Base-by-base conservation (phyloP, 2,888 invertebrate genomes). In the Cataglyphis cursor region DNA sequence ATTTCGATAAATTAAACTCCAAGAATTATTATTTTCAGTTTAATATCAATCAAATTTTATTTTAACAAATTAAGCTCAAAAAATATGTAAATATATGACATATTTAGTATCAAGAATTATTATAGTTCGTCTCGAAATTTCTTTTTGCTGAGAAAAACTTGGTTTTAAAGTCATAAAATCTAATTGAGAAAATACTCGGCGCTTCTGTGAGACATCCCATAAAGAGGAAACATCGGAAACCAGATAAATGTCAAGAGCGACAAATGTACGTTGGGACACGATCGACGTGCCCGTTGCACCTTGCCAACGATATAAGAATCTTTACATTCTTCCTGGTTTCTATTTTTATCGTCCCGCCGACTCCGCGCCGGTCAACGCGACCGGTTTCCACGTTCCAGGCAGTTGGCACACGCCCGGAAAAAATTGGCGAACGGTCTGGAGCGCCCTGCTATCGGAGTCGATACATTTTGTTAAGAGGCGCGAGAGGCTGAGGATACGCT, bases 221-320 rank as follows among this genome's bases (percentile, higher is more conserved):
- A n/a, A 15, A 68, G 38, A 24, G 4, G 6, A 28, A 48, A 62
- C 35, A 28, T 21, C 68, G 73, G 54, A 21, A 57, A 68, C n/a
- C 12, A 78, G 75, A 81, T 81, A 73, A 54, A 18, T 48, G 68
- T 84, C 62, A 31, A 59, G 78, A 57, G 41, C 70, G 82, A 65
- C 70, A 70, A 28, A 10, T 75, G 66, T 57, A 65, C 12, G 38
- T 28, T 54, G 44, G 24, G 44, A 12, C 62, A 54, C 57, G 88
- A 88, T 86, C 84, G 84, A 88, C 90, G 85, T 85, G 88, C 54
- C 31, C 64, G 75, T 57, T 78, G 88, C 72, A 75, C 75, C 44
- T 82, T 90, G 88, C 89, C 90, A 89, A 84, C 85, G 85, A 88
- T 83, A 82, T 70, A 75, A 76, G 82, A 78, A 87, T 90, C 88